Conservation (phyloP, 2,113 vertebrate species). For the Lanius ludovicianus region DNA sequence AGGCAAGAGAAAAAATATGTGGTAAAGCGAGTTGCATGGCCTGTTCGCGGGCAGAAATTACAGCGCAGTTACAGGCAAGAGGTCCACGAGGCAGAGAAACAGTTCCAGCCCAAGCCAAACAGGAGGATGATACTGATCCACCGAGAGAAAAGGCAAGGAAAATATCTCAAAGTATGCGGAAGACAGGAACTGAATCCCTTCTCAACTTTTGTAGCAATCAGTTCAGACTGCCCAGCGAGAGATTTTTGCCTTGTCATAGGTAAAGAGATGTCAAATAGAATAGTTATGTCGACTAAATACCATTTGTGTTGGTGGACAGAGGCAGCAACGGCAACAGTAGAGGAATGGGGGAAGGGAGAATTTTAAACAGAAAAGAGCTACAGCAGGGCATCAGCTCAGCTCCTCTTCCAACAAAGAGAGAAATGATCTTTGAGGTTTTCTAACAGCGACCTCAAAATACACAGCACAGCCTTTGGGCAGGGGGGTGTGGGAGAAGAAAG, state of each 20-base stretch:
- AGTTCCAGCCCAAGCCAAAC: not conserved
- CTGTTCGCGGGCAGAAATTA: not conserved
- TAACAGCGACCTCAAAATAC: not conserved
- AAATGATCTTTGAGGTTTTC: not conserved
- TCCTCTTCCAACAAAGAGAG: not conserved
- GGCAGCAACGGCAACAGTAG: rapidly evolving
- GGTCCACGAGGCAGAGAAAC: not conserved
- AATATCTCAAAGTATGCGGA: not conserved
- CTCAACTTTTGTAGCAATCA: not conserved
- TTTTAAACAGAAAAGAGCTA: not conserved
- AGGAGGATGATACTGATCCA: rapidly evolving
- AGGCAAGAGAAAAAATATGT: slow-evolving; percentile 66
- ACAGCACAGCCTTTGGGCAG: not conserved
- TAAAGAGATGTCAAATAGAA: not conserved
- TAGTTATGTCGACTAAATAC: not conserved
- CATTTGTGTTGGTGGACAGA: not conserved
- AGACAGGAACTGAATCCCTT: not conserved
- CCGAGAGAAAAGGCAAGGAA: not conserved
- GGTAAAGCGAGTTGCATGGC: slow-evolving; percentile 55
- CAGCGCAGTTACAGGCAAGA: not conserved
- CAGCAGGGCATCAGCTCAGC: not conserved
- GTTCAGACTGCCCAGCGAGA: rapidly evolving
- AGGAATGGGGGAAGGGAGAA: not conserved
- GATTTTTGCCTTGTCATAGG: slow-evolving; percentile 30
- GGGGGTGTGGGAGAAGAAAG: rapidly evolving